Base-by-base conservation (phyloP, 2,888 invertebrate genomes). In the Ormyrus nitidulus region DNA sequence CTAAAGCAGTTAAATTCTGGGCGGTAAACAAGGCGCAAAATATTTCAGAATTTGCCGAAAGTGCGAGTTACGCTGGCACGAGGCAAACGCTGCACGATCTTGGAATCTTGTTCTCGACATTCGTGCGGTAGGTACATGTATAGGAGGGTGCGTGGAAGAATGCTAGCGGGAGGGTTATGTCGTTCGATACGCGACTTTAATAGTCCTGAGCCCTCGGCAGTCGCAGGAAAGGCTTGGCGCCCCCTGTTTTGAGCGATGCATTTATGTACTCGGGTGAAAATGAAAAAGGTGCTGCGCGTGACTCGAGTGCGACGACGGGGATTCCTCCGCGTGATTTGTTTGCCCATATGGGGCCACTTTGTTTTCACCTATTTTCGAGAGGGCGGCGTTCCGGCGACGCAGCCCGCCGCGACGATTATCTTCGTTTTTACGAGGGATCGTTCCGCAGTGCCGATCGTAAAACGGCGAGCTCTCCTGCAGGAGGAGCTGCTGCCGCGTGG, bases 281-380 rank as follows among this genome's bases (percentile, higher is more conserved):
- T 78, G 77, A 75, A 81, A 83, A 75, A 75, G 65, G 77, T 34
- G 4, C 34, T 46, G 71, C 71, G n/a, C 74, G 74, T 77, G 74
- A 78, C 78, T 65, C 46, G 70, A 56, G 66, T 53, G 72, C 72
- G 34, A 7, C 61, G n/a, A 11, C 44, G 62, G 62, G 68, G 74
- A 79, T 79, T 69, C 46, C 19, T 13, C 19, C 13, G 34, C 6
- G 72, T 53, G 66, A 77, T 72, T 76, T 72, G 71, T 77, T 72
- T 54, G 48, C 13, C 13, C 13, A 11, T 9, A 13, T 5, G 34
- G 19, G 9, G 44, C 8, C 62, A 72, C 51, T 64, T 73, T 74
- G 46, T 49, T 56, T 65, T 58, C 49, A 13, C 6, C 34, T 66
- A 19, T 34, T 62, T 54, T 75, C 34, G 34, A 34, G 62, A 66